Evolutionary conservation across 2,797 vertebrate species (phyloP).

Genomic region (Halcyon smyrnensis): DNA sequence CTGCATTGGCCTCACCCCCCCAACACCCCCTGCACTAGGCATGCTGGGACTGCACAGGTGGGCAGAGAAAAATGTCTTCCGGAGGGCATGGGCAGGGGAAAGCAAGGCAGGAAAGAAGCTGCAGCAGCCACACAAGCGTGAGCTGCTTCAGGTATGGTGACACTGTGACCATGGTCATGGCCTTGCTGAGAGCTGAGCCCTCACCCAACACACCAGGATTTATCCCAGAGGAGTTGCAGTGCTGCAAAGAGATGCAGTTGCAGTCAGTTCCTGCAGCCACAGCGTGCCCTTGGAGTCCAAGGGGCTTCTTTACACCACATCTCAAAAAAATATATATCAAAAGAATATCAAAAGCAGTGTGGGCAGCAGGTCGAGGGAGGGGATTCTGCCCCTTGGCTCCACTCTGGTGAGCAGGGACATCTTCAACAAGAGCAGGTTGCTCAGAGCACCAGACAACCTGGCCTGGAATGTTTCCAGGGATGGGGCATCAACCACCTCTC

Average conservation of each 20-base stretch:
- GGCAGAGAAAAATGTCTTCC: neutral
- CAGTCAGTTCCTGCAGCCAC: neutral
- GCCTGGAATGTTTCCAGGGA: too few species aligned
- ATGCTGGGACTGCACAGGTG: rapidly evolving
- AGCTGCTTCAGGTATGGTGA: rapidly evolving
- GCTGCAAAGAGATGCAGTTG: rapidly evolving
- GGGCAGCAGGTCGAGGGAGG: neutral
- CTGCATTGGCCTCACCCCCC: neutral
- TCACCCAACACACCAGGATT: neutral
- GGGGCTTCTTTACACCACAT: neutral
- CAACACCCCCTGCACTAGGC: neutral
- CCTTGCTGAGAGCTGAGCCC: neutral
- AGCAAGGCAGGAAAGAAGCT: neutral
- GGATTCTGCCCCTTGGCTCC: neutral
- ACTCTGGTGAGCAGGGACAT: too few species aligned
- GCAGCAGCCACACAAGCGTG: rapidly evolving
- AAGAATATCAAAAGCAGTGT: neutral
- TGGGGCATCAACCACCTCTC: too few species aligned
- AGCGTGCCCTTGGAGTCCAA: rapidly evolving
- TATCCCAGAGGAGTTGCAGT: neutral
- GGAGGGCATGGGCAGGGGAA: neutral
- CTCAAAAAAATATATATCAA: neutral
- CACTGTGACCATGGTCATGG: neutral
- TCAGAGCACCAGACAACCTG: too few species aligned
- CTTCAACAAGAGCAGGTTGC: too few species aligned